Evolutionary conservation across 2,888 invertebrate genomes (phyloP).

Genomic region (Philopedon plagiatum): DNA sequence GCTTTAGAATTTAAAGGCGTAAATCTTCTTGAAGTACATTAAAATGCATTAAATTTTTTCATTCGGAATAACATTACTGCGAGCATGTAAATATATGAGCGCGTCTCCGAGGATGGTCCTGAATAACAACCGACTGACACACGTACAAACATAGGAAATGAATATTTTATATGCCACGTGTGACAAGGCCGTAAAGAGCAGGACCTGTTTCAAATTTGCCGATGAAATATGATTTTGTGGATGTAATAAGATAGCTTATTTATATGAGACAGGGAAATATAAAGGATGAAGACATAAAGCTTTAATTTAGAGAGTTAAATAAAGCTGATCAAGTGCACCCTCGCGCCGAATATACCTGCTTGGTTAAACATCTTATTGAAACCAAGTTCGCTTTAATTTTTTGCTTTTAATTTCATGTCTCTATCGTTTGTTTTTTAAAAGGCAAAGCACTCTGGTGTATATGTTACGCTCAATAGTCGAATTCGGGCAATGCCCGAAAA

Average conservation of each 20-base stretch:
- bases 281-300: too few species aligned
- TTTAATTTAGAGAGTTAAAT: too few species aligned
- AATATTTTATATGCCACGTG: conserved; percentile 38
- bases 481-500: too few species aligned
- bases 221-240: conserved; percentile 14
- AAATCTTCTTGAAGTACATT: conserved; percentile 36
- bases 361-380: too few species aligned
- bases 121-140: conserved; percentile 39
- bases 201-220: conserved; percentile 22
- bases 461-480: too few species aligned
- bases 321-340: too few species aligned
- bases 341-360: too few species aligned
- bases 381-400: too few species aligned
- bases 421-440: too few species aligned
- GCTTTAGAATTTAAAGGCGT: conserved; percentile 13
- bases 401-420: too few species aligned
- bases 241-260: background rate
- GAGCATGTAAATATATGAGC: conserved; percentile 36
- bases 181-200: conserved; percentile 28
- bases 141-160: conserved; percentile 35
- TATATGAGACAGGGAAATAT: background rate
- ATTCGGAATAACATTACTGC: conserved; percentile 32
- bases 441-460: too few species aligned
- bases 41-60: conserved; percentile 48
- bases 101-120: conserved; percentile 24